phyloP scores from a whole-genome alignment of 2,113 vertebrate genomes.

The Glaucidium brasilianum region DNA sequence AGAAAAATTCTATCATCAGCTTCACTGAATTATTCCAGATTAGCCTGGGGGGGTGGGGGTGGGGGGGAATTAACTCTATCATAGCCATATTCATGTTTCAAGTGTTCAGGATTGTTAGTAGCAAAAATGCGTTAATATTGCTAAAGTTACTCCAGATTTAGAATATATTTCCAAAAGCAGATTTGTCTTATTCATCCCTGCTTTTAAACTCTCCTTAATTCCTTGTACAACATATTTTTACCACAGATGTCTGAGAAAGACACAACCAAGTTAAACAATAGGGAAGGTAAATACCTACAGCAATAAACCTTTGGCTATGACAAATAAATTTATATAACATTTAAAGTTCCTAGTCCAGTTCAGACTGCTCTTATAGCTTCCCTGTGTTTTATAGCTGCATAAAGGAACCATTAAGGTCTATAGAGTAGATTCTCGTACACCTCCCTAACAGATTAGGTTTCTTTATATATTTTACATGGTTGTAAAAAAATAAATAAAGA shows the following conservation, averaged over 20 bases:
- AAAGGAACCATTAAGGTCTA: constrained; percentile 40
- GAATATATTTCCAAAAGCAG: not conserved
- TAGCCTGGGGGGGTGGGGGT: rapidly evolving
- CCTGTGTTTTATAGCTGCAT: constrained; percentile 35
- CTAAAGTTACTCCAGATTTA: not conserved
- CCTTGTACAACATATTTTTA: not conserved
- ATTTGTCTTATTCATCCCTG: not conserved
- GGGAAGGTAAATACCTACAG: constrained; percentile 20
- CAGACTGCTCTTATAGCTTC: constrained; percentile 28
- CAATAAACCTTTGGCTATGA: constrained; percentile 49
- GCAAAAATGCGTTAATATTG: not conserved
- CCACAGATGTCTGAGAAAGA: not conserved
- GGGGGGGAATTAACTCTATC: not conserved
- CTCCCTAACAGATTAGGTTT: constrained; percentile 40
- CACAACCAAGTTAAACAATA: constrained; percentile 30
- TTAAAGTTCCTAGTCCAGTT: constrained; percentile 1
- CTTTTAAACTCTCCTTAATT: not conserved
- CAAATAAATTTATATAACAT: constrained; percentile 28
- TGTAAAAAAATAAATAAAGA: constrained; percentile 46
- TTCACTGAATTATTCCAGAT: not conserved
- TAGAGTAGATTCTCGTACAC: constrained; percentile 25
- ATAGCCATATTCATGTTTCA: not conserved
- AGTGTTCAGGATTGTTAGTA: not conserved
- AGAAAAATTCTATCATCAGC: not conserved
- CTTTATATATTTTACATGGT: constrained; percentile 35